Conservation (phyloP, 2,113 vertebrate genomes). For the Labrus mixtus region DNA sequence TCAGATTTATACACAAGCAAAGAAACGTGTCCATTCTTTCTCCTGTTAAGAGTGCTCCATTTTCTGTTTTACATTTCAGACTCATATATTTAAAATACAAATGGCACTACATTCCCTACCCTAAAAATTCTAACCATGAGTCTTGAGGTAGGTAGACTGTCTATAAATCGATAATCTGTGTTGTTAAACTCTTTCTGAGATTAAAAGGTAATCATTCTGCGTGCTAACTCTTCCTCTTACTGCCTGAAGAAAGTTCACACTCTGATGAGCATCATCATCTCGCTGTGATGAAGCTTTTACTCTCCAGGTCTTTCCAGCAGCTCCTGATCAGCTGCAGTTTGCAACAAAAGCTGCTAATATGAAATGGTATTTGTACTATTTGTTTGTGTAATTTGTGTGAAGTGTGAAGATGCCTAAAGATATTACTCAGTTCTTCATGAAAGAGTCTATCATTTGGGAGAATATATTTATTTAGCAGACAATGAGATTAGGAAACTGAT, state of each 20-base stretch:
- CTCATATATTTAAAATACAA: slow-evolving; percentile 20
- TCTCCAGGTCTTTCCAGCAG: slow-evolving; percentile 54
- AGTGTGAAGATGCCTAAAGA: background rate
- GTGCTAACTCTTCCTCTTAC: slow-evolving; percentile 46
- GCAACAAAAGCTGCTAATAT: background rate
- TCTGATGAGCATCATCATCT: slow-evolving; percentile 60
- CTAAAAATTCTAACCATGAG: slow-evolving; percentile 23
- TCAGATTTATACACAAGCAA: background rate
- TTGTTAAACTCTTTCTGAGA: slow-evolving; percentile 40
- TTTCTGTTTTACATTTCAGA: slow-evolving; percentile 5
- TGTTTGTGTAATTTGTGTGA: background rate
- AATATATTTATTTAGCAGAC: no score
- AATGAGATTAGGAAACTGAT: no score
- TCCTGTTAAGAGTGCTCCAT: background rate
- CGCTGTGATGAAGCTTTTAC: slow-evolving; percentile 61
- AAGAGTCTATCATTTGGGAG: no score
- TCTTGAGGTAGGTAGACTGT: background rate
- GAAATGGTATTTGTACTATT: background rate
- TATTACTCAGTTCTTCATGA: background rate
- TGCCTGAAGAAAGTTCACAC: slow-evolving; percentile 70
- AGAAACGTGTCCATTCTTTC: background rate
- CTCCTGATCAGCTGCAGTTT: slow-evolving; percentile 45
- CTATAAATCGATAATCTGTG: slow-evolving; percentile 33
- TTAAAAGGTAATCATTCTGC: slow-evolving; percentile 48
- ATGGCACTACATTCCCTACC: background rate